Evolutionary conservation across 2,113 vertebrate genomes (phyloP).

Genomic region (Chionis minor): DNA sequence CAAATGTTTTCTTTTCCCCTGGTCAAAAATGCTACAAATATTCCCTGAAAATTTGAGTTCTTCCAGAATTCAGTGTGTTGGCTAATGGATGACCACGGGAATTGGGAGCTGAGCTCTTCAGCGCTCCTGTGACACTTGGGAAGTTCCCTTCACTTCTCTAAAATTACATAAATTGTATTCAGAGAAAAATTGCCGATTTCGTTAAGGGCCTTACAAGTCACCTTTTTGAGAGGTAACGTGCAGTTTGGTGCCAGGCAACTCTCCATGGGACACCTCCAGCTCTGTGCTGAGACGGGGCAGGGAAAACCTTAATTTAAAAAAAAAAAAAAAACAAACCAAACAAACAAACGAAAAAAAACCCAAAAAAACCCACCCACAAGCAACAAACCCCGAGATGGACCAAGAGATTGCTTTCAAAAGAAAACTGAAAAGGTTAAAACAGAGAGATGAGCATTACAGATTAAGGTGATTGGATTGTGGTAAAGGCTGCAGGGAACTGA

Average conservation of each 20-base stretch:
- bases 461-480: conserved; percentile 57
- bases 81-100: background rate
- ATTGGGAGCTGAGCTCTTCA: background rate
- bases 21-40: background rate
- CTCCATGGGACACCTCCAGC: background rate
- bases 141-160: background rate
- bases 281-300: background rate
- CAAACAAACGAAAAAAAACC: no score
- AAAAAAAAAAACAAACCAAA: background rate
- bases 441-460: conserved; percentile 33
- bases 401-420: conserved; percentile 50
- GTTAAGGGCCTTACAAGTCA: conserved; percentile 20
- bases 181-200: conserved; percentile 20
- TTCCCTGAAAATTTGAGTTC: background rate
- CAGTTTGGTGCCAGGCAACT: background rate
- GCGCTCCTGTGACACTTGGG: background rate
- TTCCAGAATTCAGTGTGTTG: background rate
- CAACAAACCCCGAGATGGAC: conserved; percentile 13
- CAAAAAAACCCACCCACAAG: background rate
- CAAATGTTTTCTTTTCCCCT: background rate
- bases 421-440: conserved; percentile 57
- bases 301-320: background rate
- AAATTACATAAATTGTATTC: background rate
- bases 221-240: background rate
- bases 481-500: conserved; percentile 19